phyloP scores from a whole-genome alignment of 23 tunicate genomes.

The Clavelina lepadiformis region DNA sequence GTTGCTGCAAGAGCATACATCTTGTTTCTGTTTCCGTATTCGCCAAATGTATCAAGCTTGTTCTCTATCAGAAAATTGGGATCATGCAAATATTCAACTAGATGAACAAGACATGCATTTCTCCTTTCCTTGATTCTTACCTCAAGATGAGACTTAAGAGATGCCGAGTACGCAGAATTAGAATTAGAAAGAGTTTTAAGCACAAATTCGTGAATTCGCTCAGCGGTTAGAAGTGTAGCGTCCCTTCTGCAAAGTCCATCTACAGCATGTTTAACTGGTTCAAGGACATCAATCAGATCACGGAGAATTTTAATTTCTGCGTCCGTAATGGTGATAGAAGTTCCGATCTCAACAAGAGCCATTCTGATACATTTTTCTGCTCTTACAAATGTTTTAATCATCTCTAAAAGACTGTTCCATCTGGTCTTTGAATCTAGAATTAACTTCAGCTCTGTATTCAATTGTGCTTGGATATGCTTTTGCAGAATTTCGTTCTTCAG shows the following conservation, averaged over 20 bases:
- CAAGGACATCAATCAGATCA: conserved; percentile 36
- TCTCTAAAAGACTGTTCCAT: conserved; percentile 52
- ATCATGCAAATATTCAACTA: conserved; percentile 34
- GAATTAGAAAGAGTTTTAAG: conserved; percentile 27
- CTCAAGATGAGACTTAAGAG: conserved; percentile 26
- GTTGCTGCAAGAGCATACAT: conserved; percentile 41
- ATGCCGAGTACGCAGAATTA: conserved; percentile 28
- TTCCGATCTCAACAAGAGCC: conserved; percentile 34
- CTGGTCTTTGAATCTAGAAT: conserved; percentile 50
- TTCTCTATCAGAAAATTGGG: conserved; percentile 22
- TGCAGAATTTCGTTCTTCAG: conserved; percentile 54
- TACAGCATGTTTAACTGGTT: conserved; percentile 33
- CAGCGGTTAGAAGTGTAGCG: conserved; percentile 28
- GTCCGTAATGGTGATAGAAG: conserved; percentile 15
- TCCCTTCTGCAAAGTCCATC: conserved; percentile 29
- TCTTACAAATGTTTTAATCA: conserved; percentile 32
- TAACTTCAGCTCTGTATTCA: conserved; percentile 45
- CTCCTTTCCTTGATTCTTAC: conserved; percentile 35
- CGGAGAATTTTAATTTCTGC: conserved; percentile 27
- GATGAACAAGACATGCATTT: conserved; percentile 25
- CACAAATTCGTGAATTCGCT: conserved; percentile 33
- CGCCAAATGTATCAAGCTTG: conserved; percentile 30
- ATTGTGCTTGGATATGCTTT: conserved; percentile 47
- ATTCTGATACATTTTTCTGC: conserved; percentile 41
- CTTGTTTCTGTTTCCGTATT: conserved; percentile 43